Evolutionary conservation across 2,888 invertebrate genomes (phyloP).

Genomic region (Apodemia hepburni): DNA sequence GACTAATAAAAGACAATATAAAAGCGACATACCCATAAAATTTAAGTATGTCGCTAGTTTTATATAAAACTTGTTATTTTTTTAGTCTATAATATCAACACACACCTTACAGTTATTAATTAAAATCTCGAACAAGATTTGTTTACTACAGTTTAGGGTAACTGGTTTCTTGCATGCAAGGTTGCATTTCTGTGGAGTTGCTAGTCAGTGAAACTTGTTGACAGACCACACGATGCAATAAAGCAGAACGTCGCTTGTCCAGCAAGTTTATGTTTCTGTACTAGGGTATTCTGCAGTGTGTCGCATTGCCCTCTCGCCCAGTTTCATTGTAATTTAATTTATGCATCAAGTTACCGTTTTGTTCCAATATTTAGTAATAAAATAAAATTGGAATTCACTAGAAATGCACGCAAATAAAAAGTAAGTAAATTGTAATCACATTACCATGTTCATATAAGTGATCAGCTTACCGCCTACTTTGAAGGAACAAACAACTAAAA

Average conservation of each 20-base stretch:
- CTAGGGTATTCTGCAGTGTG: constrained; percentile 13
- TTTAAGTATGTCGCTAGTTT: too few relatives aligned
- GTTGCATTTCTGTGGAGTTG: background rate
- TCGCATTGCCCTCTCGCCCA: constrained; percentile 2
- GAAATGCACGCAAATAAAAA: too few relatives aligned
- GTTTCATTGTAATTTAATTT: background rate
- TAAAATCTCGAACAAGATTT: background rate
- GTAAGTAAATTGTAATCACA: too few relatives aligned
- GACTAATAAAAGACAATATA: too few relatives aligned
- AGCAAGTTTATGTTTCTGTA: constrained; percentile 8
- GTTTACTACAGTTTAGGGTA: background rate
- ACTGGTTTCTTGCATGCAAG: background rate
- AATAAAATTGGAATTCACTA: too few relatives aligned
- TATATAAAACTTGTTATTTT: too few relatives aligned
- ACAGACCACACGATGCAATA: constrained; percentile 11
- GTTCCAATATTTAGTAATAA: background rate
- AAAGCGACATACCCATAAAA: too few relatives aligned
- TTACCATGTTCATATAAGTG: too few relatives aligned
- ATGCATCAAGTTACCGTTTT: background rate
- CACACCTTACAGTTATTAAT: too few relatives aligned
- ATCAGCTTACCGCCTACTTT: too few relatives aligned
- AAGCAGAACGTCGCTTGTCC: constrained; percentile 5
- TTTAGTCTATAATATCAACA: too few relatives aligned
- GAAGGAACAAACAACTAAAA: too few relatives aligned
- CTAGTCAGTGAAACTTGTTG: constrained; percentile 1